Conservation (phyloP, 2,113 vertebrate species). For the Ibidorhyncha struthersii region DNA sequence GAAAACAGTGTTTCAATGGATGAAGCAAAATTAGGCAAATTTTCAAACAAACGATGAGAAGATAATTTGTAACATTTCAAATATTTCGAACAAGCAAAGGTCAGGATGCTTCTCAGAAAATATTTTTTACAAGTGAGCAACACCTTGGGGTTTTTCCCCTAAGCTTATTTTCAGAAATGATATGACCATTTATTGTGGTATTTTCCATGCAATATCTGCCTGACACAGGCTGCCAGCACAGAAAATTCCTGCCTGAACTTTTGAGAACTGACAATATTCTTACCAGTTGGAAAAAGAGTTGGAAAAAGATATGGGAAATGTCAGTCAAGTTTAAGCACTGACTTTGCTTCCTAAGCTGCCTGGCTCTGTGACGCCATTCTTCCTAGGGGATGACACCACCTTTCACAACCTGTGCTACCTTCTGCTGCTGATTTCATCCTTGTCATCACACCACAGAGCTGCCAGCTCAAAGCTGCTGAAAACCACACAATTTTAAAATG, state of each 20-base stretch:
- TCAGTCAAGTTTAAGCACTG: background rate
- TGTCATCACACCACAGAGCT: background rate
- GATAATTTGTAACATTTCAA: background rate
- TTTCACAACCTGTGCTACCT: background rate
- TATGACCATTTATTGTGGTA: background rate
- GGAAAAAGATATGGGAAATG: background rate
- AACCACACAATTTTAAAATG: background rate
- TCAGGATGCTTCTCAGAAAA: background rate
- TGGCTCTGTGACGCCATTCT: background rate
- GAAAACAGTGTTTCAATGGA: background rate
- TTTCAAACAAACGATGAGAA: background rate
- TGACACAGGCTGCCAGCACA: rapidly evolving
- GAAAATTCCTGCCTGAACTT: background rate
- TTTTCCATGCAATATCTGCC: background rate
- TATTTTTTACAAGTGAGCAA: background rate
- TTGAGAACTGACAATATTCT: background rate
- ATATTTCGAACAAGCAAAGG: background rate
- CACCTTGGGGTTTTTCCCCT: rapidly evolving
- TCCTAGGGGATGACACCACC: background rate
- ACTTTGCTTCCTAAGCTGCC: background rate
- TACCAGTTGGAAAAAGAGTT: background rate
- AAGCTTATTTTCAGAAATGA: background rate
- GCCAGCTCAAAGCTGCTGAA: background rate
- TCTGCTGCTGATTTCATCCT: background rate
- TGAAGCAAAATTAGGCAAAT: background rate